A percentile compares a stretch with the other conserved stretches of the same genome.
Conservation (phyloP, 2,797 vertebrate genomes). For the Liparis tanakae region DNA sequence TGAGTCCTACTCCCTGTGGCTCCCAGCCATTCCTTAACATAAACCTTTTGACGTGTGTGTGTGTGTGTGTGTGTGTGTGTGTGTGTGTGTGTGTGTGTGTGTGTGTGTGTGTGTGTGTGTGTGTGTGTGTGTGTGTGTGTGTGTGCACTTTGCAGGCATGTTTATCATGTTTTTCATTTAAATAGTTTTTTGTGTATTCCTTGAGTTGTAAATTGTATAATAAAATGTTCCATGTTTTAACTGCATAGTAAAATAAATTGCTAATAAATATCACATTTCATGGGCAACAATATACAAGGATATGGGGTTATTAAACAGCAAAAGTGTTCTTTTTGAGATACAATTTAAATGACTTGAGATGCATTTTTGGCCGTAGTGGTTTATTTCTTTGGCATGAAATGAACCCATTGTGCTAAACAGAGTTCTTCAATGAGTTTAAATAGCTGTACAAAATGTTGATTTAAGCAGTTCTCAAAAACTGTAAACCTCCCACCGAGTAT, state of each 20-base stretch:
- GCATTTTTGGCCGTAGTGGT: not conserved
- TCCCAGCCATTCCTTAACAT: no score
- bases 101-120: constrained; percentile 16
- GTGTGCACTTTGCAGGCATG: constrained; percentile 8
- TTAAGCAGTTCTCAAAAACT: not conserved
- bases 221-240: not conserved
- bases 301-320: not conserved
- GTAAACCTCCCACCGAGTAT: not conserved
- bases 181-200: not conserved
- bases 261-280: not conserved
- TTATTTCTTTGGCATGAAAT: not conserved
- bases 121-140: constrained; percentile 20
- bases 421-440: not conserved
- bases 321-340: not conserved
- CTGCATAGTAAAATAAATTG: not conserved
- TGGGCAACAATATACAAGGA: not conserved
- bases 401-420: not conserved
- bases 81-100: constrained; percentile 20
- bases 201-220: not conserved
- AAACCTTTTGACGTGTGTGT: constrained; percentile 13
- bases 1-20: no score
- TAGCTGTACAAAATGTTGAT: not conserved
- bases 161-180: constrained; percentile 3
- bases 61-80: constrained; percentile 1
- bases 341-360: not conserved